Percentiles rank a stretch among this genome's conserved stretches.
Conservation (phyloP, 2,888 invertebrate genomes). For the Volucella inflata region DNA sequence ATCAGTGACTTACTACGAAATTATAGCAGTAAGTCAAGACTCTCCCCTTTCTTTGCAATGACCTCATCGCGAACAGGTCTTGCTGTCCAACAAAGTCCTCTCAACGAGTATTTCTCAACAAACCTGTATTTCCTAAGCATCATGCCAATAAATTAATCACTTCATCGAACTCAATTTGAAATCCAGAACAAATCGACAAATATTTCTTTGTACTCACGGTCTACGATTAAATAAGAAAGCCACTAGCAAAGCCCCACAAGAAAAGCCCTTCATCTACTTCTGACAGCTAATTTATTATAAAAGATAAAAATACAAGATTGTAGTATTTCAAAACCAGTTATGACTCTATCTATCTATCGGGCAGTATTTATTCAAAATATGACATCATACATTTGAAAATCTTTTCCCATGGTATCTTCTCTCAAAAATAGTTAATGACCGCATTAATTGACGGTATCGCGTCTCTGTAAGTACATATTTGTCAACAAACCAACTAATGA, state of each 20-base stretch:
- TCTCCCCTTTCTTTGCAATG: no score
- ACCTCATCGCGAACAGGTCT: no score
- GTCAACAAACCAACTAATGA: slow-evolving; percentile 1
- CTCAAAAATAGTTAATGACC: slow-evolving; percentile 64
- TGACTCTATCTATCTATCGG: background rate
- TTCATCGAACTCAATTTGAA: background rate
- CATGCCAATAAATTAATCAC: background rate
- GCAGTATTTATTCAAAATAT: slow-evolving; percentile 10
- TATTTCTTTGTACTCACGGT: background rate
- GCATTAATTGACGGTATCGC: slow-evolving; percentile 58
- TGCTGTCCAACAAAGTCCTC: no score
- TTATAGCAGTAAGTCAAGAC: no score
- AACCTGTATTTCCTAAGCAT: slow-evolving; percentile 6
- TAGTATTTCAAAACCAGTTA: slow-evolving; percentile 44
- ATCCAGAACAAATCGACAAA: background rate
- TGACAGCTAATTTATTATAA: no score
- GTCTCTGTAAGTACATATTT: background rate
- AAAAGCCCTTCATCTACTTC: no score
- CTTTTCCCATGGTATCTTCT: slow-evolving; percentile 22
- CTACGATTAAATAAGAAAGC: background rate
- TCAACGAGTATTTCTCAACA: background rate
- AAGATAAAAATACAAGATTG: no score
- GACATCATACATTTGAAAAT: slow-evolving; percentile 57
- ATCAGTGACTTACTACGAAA: no score
- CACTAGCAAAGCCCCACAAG: no score